Evolutionary conservation across 2,113 vertebrate genomes (phyloP), one percentile per base, ranked within the genome.

Genomic region (Symphodus melops): DNA sequence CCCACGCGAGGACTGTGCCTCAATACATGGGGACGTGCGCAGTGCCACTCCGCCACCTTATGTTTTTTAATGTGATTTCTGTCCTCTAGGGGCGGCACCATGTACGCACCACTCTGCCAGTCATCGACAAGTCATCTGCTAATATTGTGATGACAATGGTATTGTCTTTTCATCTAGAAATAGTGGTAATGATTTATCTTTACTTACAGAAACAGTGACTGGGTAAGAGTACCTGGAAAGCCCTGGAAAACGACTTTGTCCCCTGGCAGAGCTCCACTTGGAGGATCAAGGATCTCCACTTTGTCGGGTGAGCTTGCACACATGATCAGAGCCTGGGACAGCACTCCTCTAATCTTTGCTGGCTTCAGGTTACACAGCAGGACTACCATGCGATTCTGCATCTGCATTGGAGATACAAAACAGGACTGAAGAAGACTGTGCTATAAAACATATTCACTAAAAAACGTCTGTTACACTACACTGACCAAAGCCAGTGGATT

Each of bases 311-410:
- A 96, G 79, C 96, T 96, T 65, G 97, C 96, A 86, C 97, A 99
- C 96, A 99, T 96, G 72, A 98, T 82, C 96, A 96, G 95, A 28
- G 96, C 98, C 77, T 98, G 96, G 37, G 98, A 99, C 7, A 96
- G 37, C 2, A 98, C 93, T 11, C 97, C 97, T 78, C 97, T 94
- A 94, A 97, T 96, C 90, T 97, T 97, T 4, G 94, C 95, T 72
- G 97, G 95, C 90, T 97, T 98, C 86, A 98, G 90, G 84, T 99
- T 99, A 83, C 97, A 99, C 60, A 99, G 92, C 19, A 99, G 93
- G 83, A 99, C 28, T 0, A 93, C 96, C 96, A 98, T 95, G 21
- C 96, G 94, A 89, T 98, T 98, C 89, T 99, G 96, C 95, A 99
- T 97, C 97, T 99, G 90, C 28, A 86, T 2, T 11, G 59, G 7